Evolutionary conservation across 2,797 vertebrate species (phyloP), one percentile per base, ranked within the genome.

Genomic region (Huso huso): DNA sequence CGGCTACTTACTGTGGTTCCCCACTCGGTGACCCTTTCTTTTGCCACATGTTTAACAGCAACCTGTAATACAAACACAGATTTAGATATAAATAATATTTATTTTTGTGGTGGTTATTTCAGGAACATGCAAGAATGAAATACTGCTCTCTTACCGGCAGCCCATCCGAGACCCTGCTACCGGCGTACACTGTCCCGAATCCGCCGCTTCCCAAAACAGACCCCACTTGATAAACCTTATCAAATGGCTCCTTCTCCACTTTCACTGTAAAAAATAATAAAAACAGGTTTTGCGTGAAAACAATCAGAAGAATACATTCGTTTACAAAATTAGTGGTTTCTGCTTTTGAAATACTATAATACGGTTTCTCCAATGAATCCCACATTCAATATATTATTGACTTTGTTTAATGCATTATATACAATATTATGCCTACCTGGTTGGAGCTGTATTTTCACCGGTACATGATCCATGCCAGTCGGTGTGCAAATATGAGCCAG

Each of bases 401-500:
- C 37, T 37, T 37, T 37, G 37, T 37, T 37, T 37, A 37, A 37
- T 37, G 37, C 37, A 37, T 37, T 37, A 37, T 37, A 37, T 4
- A 37, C 37, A 37, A 3, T 37, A 37, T 37, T 37, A 37, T 37
- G 37, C 8, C 13, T 83, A 98, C 95, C 94, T 78, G 94, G 85
- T 81, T 92, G 95, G 55, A 97, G 89, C 77, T 92, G 90, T 70
- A 97, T 93, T 77, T 97, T 98, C 82, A 92, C 95, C 13, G 95
- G 96, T 66, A 99, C 86, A 73, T 96, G 93, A 59, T 99, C 96
- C 91, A 95, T 93, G 68, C 88, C 93, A 61, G 87, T 85, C 8
- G 93, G 92, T 72, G 84, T 94, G 89, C 92, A 98, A 79, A 98
- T 95, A 15, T 97, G 95, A 75, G 96, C 96, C 82, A 99, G 86